These are phyloP conservation scores for Myotis pilosus DNA, from an alignment of 2,797 vertebrate genomes.

Conservation along the genomic window DNA sequence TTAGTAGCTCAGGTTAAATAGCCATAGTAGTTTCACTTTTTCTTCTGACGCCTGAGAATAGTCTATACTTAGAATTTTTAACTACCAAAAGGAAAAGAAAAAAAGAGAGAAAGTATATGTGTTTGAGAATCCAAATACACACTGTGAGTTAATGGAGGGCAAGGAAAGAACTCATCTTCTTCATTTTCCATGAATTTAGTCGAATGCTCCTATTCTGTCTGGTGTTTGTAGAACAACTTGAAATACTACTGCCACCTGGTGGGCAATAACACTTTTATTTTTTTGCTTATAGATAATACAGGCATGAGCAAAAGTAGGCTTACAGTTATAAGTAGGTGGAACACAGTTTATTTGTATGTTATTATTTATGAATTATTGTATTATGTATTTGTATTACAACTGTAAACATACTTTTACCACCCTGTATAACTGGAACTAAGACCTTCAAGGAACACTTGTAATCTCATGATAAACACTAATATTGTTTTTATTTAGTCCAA, in stretches of 20 bases:
- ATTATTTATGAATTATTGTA: not conserved
- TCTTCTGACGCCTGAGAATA: not conserved
- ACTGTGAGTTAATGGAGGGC: not conserved
- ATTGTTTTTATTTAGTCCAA: not conserved
- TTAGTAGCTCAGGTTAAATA: not conserved
- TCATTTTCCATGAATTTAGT: not conserved
- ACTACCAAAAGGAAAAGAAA: not conserved
- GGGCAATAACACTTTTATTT: slow-evolving; percentile 21
- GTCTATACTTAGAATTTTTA: not conserved
- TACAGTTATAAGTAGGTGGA: not conserved
- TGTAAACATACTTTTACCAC: not conserved
- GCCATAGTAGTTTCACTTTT: not conserved
- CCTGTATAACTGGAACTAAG: not conserved
- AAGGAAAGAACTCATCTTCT: not conserved
- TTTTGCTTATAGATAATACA: not conserved
- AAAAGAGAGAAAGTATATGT: not conserved
- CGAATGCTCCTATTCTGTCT: not conserved
- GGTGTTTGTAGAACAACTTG: not conserved
- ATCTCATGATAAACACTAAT: not conserved
- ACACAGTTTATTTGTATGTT: not conserved
- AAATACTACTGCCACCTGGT: slow-evolving; percentile 63
- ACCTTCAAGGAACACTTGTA: not conserved
- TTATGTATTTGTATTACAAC: not conserved
- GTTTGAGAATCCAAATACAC: not conserved
- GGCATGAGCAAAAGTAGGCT: not conserved